Evolutionary conservation across 2,113 vertebrate genomes (phyloP).

Genomic region (Corynorhinus townsendii): DNA sequence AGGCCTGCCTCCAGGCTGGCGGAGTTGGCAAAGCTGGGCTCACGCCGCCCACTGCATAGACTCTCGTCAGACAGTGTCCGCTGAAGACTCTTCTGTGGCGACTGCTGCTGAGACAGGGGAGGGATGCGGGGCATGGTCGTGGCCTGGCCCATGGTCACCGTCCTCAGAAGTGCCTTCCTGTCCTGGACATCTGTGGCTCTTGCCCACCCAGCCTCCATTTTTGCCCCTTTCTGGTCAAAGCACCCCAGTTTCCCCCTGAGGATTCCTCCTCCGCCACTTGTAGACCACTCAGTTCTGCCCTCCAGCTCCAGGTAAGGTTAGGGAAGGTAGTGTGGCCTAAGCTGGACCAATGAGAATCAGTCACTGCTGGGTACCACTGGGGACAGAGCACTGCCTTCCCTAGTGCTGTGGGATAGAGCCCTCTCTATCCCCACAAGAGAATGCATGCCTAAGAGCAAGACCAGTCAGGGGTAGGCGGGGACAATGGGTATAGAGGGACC

Average conservation of each 20-base stretch:
- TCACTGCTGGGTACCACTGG: neutral
- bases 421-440: rapidly evolving
- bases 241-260: neutral
- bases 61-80: conserved; percentile 93
- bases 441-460: neutral
- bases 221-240: neutral
- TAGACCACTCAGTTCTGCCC: neutral
- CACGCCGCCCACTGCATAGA: conserved; percentile 89
- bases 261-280: no score
- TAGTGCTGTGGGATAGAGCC: neutral
- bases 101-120: conserved; percentile 44
- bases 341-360: neutral
- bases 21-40: conserved; percentile 82
- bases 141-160: rapidly evolving
- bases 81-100: conserved; percentile 88
- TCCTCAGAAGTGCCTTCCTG: neutral
- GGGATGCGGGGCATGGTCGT: rapidly evolving
- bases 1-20: conserved; percentile 78
- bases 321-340: neutral
- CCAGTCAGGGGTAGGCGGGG: neutral
- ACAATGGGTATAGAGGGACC: neutral
- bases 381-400: no score
- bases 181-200: neutral
- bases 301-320: neutral
- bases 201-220: neutral